A percentile compares a stretch with the other conserved stretches of the same genome.
Conservation (phyloP, 1,140 invertebrate species). For the Odontomachus brunneus region DNA sequence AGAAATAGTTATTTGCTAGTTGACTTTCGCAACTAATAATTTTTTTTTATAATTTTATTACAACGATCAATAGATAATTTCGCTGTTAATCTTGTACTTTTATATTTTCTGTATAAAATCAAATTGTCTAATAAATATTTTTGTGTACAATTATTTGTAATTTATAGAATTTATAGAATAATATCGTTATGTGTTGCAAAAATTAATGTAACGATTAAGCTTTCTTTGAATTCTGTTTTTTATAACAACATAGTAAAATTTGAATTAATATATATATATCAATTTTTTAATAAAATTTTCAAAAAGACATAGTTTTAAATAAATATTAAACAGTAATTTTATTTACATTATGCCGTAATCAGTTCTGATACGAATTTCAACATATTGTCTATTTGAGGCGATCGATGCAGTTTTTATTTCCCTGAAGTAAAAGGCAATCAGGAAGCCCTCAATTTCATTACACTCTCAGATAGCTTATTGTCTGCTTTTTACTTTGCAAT, state of each 20-base stretch:
- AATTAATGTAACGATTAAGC: too few relatives aligned
- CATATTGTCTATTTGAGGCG: background rate
- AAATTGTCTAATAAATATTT: background rate
- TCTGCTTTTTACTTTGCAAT: conserved; percentile 35
- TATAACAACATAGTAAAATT: background rate
- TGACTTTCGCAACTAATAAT: too few relatives aligned
- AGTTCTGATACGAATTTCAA: background rate
- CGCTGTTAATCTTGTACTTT: background rate
- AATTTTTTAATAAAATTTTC: background rate
- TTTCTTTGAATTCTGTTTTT: background rate
- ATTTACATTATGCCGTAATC: too few relatives aligned
- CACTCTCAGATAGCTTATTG: conserved; percentile 60
- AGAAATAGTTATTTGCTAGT: background rate
- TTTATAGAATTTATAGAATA: too few relatives aligned
- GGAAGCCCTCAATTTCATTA: conserved; percentile 63
- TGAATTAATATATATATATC: background rate
- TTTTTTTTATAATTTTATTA: too few relatives aligned
- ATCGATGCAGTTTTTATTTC: conserved; percentile 67
- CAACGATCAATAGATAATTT: background rate
- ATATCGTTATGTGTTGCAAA: too few relatives aligned
- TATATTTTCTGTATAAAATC: too few relatives aligned
- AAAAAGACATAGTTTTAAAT: background rate
- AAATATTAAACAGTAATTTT: conserved; percentile 6
- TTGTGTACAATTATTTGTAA: background rate
- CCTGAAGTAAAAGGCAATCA: conserved; percentile 73